These are phyloP conservation scores for Capitella teleta DNA, from an alignment of 1,140 invertebrate genomes.

Conservation along the genomic window DNA sequence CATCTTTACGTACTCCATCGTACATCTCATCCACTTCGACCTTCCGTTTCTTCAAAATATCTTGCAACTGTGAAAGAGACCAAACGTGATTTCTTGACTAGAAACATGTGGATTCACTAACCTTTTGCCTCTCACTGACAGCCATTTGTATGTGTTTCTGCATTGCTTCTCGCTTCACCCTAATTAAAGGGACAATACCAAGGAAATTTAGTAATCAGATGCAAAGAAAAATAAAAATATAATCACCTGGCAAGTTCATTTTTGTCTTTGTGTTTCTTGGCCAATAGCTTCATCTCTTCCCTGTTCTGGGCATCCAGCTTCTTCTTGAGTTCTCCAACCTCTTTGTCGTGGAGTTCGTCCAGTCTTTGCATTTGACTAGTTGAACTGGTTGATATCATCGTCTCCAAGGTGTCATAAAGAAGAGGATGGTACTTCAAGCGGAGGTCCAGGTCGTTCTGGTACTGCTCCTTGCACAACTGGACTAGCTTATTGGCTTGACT, in stretches of 20 bases:
- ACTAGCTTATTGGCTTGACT: conserved; percentile 58
- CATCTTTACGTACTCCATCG: conserved; percentile 21
- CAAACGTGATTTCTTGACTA: not conserved
- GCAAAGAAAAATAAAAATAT: not conserved
- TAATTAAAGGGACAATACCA: conserved; percentile 16
- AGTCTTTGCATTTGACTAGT: conserved; percentile 60
- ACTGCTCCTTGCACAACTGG: conserved; percentile 57
- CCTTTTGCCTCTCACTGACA: conserved; percentile 40
- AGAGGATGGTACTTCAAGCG: conserved; percentile 73
- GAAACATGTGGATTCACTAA: conserved; percentile 10
- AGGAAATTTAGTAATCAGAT: not conserved
- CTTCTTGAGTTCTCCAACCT: conserved; percentile 64
- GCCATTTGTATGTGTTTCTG: conserved; percentile 40
- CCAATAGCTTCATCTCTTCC: conserved; percentile 71
- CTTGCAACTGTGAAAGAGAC: conserved; percentile 19
- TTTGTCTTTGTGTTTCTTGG: conserved; percentile 71
- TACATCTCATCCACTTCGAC: conserved; percentile 23
- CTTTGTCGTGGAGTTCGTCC: conserved; percentile 37
- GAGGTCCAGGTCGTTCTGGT: conserved; percentile 63
- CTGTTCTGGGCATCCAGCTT: conserved; percentile 66
- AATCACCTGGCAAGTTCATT: conserved; percentile 67
- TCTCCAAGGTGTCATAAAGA: conserved; percentile 55
- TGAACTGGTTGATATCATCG: conserved; percentile 66
- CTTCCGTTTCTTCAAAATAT: conserved; percentile 22
- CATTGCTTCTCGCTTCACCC: conserved; percentile 42